phyloP scores from a whole-genome alignment of 2,888 invertebrate genomes.

The Drosophila nigricruria region DNA sequence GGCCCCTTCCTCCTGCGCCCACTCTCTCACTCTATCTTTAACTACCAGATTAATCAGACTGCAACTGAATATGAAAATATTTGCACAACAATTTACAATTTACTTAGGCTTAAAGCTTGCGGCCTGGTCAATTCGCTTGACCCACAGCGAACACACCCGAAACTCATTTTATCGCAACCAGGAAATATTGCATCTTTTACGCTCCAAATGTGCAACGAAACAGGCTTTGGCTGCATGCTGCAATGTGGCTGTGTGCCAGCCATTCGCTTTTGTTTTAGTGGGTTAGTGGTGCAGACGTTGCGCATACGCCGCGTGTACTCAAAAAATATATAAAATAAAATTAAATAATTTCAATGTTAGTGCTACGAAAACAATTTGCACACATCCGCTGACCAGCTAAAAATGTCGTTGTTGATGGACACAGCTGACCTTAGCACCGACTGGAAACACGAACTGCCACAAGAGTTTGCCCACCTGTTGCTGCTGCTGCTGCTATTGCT shows the following conservation, averaged over 20 bases:
- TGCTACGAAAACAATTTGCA: conserved; percentile 40
- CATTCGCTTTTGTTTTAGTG: conserved; percentile 62
- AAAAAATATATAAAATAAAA: neutral
- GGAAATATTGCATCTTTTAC: conserved; percentile 69
- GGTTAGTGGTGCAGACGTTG: conserved; percentile 58
- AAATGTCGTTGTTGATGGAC: conserved; percentile 69
- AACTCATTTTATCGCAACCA: conserved; percentile 76
- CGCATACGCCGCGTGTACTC: conserved; percentile 24
- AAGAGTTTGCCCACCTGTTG: conserved; percentile 48
- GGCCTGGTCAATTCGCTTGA: conserved; percentile 39
- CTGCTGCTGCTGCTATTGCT: conserved; percentile 28
- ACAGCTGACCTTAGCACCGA: conserved; percentile 61
- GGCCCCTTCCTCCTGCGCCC: neutral
- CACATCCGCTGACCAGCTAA: conserved; percentile 63
- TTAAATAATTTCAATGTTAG: conserved; percentile 59
- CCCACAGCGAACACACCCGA: conserved; percentile 54
- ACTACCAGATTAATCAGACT: conserved; percentile 31
- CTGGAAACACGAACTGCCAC: conserved; percentile 16
- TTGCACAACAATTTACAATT: conserved; percentile 51
- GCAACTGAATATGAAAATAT: conserved; percentile 52
- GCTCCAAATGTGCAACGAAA: conserved; percentile 15
- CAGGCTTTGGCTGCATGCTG: conserved; percentile 42
- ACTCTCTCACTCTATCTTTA: neutral
- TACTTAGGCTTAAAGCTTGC: conserved; percentile 5
- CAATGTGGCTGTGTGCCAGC: conserved; percentile 29